phyloP scores from a whole-genome alignment of 2,113 vertebrate genomes.

The Tychaedon coryphoeus region DNA sequence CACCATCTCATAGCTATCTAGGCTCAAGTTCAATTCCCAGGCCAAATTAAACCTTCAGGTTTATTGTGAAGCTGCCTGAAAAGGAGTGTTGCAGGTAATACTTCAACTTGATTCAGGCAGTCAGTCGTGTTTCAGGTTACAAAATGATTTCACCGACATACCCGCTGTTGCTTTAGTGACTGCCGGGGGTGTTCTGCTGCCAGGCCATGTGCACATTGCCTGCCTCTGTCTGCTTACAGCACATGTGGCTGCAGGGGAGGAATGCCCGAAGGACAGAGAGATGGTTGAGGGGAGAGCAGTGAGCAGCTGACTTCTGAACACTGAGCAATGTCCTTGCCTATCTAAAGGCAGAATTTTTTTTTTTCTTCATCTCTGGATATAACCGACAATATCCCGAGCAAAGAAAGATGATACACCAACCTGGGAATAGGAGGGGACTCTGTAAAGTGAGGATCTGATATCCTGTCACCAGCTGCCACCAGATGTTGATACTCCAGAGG shows the following conservation, averaged over 20 bases:
- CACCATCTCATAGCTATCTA: neutral
- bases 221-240: neutral
- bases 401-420: neutral
- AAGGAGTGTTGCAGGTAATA: neutral
- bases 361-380: neutral
- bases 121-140: neutral
- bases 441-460: neutral
- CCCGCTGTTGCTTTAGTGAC: neutral
- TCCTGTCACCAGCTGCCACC: neutral
- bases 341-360: neutral
- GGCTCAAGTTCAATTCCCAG: neutral
- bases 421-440: neutral
- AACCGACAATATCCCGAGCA: neutral
- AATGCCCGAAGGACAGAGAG: neutral
- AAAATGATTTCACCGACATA: accelerated
- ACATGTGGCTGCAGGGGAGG: neutral
- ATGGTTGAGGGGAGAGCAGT: neutral
- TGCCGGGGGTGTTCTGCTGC: neutral
- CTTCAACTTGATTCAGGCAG: neutral
- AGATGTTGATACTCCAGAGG: neutral
- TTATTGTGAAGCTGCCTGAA: neutral
- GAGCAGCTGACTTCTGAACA: neutral
- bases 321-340: neutral
- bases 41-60: neutral
- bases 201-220: accelerated